Percentiles rank a stretch among this genome's conserved stretches.
Evolutionary conservation across 2,113 vertebrate genomes (phyloP).

Genomic region (Scortum barcoo): DNA sequence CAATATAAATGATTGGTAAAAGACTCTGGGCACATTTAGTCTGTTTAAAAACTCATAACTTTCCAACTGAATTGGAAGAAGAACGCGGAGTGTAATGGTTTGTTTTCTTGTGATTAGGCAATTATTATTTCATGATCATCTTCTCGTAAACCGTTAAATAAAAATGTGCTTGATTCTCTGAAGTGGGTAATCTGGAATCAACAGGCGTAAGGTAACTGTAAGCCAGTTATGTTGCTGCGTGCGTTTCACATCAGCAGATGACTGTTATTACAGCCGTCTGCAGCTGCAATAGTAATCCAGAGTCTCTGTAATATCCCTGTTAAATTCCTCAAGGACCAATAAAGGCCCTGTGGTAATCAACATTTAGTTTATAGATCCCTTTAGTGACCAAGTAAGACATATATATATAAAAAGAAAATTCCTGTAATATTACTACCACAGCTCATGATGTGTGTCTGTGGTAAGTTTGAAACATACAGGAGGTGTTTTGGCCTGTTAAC

Average conservation of each 20-base stretch:
- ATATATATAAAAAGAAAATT: not conserved
- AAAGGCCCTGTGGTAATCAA: conserved; percentile 3
- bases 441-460: not conserved
- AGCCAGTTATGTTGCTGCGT: conserved; percentile 7
- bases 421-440: not conserved
- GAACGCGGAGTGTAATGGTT: not conserved
- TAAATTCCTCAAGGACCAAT: conserved; percentile 30
- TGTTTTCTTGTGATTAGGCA: conserved; percentile 1
- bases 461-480: not conserved
- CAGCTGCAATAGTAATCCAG: conserved; percentile 16
- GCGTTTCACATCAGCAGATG: conserved; percentile 30
- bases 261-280: conserved; percentile 34
- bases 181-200: conserved; percentile 10
- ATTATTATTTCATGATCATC: conserved; percentile 5
- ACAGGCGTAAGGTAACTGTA: conserved; percentile 11
- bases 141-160: conserved; percentile 16
- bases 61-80: conserved; percentile 1
- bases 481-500: not conserved
- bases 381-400: not conserved
- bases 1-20: not conserved
- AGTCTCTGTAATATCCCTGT: conserved; percentile 25
- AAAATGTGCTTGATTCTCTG: conserved; percentile 9
- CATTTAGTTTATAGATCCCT: conserved; percentile 23
- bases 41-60: not conserved
- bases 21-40: not conserved